A percentile compares a stretch with the other conserved stretches of the same genome.
These are phyloP conservation scores for Lampropteryx suffumata DNA, from an alignment of 2,888 invertebrate species.

Conservation along the genomic window DNA sequence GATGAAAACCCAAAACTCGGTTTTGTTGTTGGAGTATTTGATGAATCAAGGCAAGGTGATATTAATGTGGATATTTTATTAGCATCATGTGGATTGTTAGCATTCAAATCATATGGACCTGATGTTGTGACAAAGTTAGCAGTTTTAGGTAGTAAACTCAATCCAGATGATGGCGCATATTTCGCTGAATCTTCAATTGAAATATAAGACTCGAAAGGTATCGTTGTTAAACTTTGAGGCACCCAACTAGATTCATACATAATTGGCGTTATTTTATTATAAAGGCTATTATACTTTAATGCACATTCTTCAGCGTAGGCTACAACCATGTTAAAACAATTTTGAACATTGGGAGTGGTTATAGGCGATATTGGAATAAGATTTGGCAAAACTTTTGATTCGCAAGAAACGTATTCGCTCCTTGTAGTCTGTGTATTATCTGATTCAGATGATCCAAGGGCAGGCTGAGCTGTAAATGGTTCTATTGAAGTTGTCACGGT, in stretches of 20 bases:
- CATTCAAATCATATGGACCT: not conserved
- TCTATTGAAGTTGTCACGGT: not conserved
- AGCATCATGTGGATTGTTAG: not conserved
- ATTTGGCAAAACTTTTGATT: not conserved
- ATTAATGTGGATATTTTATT: not conserved
- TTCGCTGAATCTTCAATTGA: not conserved
- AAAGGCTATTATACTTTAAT: not conserved
- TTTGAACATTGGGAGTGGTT: not conserved
- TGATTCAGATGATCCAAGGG: not conserved
- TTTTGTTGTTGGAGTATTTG: not conserved
- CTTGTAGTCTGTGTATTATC: not conserved
- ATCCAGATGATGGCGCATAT: not conserved
- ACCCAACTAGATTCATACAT: not conserved
- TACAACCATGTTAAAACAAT: not conserved
- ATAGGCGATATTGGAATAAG: not conserved
- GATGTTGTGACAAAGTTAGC: slow-evolving; percentile 4
- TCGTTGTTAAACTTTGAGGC: not conserved
- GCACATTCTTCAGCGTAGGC: not conserved
- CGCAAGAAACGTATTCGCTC: not conserved
- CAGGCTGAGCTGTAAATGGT: not conserved
- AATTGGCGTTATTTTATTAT: not conserved
- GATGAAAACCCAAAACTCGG: not conserved
- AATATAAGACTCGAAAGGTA: not conserved
- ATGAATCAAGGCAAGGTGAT: not conserved
- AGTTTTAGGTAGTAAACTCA: not conserved